phyloP scores from a whole-genome alignment of 2,113 vertebrate genomes.

The Symphodus melops region DNA sequence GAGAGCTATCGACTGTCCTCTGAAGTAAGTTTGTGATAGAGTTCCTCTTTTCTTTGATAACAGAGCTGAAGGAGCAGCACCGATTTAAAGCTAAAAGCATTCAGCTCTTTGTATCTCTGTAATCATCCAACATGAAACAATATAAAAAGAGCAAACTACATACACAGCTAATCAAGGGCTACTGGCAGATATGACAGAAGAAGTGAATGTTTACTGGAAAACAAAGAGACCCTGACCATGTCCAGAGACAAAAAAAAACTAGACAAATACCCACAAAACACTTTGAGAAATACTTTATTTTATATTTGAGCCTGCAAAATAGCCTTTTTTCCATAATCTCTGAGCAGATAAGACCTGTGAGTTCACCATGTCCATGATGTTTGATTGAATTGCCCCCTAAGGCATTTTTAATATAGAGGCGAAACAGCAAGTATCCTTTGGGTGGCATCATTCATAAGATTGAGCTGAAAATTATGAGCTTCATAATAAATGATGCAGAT shows the following conservation, averaged over 20 bases:
- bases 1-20: constrained; percentile 13
- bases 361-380: neutral
- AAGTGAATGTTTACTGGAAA: neutral
- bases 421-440: neutral
- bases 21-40: constrained; percentile 1
- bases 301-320: too few relatives aligned
- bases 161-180: too few relatives aligned
- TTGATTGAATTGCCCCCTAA: constrained; percentile 8
- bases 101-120: constrained; percentile 30
- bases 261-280: too few relatives aligned
- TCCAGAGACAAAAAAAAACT: neutral
- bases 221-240: constrained; percentile 32
- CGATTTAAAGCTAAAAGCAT: constrained; percentile 37
- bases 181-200: too few relatives aligned
- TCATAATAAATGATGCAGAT: neutral
- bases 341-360: neutral
- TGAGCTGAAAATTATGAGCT: neutral
- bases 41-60: constrained; percentile 28
- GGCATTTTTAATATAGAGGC: neutral
- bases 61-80: constrained; percentile 30
- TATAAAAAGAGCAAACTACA: too few relatives aligned
- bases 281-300: neutral
- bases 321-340: neutral
- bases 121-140: constrained; percentile 53
- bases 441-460: neutral